phyloP scores from a whole-genome alignment of 2,888 invertebrate species.

The Altica lythri region DNA sequence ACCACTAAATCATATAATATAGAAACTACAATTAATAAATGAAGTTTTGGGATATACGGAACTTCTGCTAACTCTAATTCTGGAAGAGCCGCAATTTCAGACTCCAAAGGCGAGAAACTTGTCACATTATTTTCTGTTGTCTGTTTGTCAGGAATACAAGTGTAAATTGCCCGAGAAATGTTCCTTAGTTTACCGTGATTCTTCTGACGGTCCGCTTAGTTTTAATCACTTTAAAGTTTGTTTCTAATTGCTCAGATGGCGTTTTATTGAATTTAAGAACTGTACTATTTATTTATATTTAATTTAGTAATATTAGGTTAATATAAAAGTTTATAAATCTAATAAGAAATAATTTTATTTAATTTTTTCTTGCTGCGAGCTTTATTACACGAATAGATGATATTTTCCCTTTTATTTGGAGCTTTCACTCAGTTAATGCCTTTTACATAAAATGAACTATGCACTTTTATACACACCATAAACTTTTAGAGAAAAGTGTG shows the following conservation, averaged over 20 bases:
- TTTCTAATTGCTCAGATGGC: too few relatives aligned
- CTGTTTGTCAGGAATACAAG: slow-evolving; percentile 33
- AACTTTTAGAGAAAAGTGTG: slow-evolving; percentile 19
- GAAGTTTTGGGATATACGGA: slow-evolving; percentile 49
- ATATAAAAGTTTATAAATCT: too few relatives aligned
- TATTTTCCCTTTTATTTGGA: too few relatives aligned
- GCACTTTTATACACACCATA: slow-evolving; percentile 13
- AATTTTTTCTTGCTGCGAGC: background rate
- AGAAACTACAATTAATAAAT: slow-evolving; percentile 53
- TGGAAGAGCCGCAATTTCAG: slow-evolving; percentile 50
- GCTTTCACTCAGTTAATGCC: slow-evolving; percentile 4
- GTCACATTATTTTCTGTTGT: slow-evolving; percentile 38
- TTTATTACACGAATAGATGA: background rate
- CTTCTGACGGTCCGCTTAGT: slow-evolving; percentile 14
- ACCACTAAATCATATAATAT: too few relatives aligned
- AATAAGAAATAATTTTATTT: too few relatives aligned
- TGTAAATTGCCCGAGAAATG: slow-evolving; percentile 19
- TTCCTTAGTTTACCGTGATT: slow-evolving; percentile 11
- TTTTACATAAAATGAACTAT: slow-evolving; percentile 10
- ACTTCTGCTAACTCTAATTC: slow-evolving; percentile 47
- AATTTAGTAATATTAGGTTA: too few relatives aligned
- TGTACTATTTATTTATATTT: too few relatives aligned
- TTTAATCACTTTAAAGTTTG: slow-evolving; percentile 20
- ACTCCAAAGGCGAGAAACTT: slow-evolving; percentile 46
- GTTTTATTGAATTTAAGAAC: too few relatives aligned